phyloP scores from a whole-genome alignment of 2,888 invertebrate genomes.

The Pyrrhia umbra region DNA sequence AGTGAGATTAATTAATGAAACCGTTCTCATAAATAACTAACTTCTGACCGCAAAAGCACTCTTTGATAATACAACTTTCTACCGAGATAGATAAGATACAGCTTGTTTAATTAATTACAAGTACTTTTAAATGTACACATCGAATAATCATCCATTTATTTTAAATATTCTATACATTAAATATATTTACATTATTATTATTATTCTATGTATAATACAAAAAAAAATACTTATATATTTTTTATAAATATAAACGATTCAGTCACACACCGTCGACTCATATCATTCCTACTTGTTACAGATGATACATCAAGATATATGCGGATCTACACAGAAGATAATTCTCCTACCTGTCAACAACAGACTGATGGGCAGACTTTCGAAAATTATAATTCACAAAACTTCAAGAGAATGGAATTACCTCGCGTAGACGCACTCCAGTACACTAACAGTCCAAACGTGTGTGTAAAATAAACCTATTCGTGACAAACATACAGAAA shows the following conservation, averaged over 20 bases:
- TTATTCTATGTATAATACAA: too few species aligned
- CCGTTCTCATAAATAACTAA: too few species aligned
- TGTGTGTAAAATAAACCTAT: conserved; percentile 35
- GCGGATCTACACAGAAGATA: conserved; percentile 30
- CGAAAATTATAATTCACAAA: conserved; percentile 65
- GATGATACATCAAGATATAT: conserved; percentile 45
- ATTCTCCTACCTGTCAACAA: conserved; percentile 45
- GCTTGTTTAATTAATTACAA: too few species aligned
- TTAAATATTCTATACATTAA: too few species aligned
- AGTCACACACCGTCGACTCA: conserved; percentile 45
- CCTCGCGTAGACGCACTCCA: conserved; percentile 52
- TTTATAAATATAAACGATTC: conserved; percentile 12
- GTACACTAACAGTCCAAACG: conserved; percentile 42
- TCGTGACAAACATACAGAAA: conserved; percentile 15
- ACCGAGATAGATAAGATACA: too few species aligned
- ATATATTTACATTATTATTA: too few species aligned
- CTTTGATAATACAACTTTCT: too few species aligned
- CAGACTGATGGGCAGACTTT: conserved; percentile 63
- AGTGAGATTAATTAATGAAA: background rate
- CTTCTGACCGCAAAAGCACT: too few species aligned
- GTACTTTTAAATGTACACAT: too few species aligned
- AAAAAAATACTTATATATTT: background rate
- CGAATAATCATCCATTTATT: too few species aligned
- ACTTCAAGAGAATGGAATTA: conserved; percentile 74
- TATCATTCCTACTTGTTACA: conserved; percentile 45